Base-by-base conservation (phyloP, 2,113 vertebrate species). In the Corythoichthys intestinalis region DNA sequence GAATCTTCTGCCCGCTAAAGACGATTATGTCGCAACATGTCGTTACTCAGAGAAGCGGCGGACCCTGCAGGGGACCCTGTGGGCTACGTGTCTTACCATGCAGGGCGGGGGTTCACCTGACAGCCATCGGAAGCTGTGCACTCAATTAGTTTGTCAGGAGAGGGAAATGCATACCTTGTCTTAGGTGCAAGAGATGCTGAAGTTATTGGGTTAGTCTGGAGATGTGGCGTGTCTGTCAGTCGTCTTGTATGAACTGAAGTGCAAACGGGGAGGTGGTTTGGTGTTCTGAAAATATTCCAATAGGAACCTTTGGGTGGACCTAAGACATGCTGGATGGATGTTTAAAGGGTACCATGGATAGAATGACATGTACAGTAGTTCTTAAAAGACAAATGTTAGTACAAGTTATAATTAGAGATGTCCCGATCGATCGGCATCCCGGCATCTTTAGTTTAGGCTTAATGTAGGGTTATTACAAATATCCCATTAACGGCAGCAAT, bases 21-120 rank as follows among this genome's bases (percentile, higher is more conserved):
- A 91, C 91, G 89, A 92, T 92, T 91, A 91, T 89, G 90, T 90
- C 85, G 87, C 90, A 90, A 91, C 89, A 86, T 81, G 82, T 86
- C 65, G 81, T 89, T 89, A 90, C 90, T 90, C 86, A 90, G 86
- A 90, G 81, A 72, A 79, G 81, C 73, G 63, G 34, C 0, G 34
- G 79, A 84, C 83, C 86, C 87, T 8, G 62, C 83, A 86, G 86
- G 83, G 81, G 59, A 78, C 76, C 74, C 85, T 58, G 59, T 34
- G 58, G 65, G 78, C 78, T 80, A 76, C 75, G 78, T 67, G 86
- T 78, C 76, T 34, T 34, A 56, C 28, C 1, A 28, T 60, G 75
- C 71, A 39, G 60, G 75, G 84, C 70, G 69, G 60, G 60, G 73
- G 72, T 73, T 82, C 87, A 79, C 72, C 73, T 80, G 41, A 6